These are phyloP conservation scores for Athalia rosae DNA, from an alignment of 2,888 invertebrate species.

Conservation along the genomic window DNA sequence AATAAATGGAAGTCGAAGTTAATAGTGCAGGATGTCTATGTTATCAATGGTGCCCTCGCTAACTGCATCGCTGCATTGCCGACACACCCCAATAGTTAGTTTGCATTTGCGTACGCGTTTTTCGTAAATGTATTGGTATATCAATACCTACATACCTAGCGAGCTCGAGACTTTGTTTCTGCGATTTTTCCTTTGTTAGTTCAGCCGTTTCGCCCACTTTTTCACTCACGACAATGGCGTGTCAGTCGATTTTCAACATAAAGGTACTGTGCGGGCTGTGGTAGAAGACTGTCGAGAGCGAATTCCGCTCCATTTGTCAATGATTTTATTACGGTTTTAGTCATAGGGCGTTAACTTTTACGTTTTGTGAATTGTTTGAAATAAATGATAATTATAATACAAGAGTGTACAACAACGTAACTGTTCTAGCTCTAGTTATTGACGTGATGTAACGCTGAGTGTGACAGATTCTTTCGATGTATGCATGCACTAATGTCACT, in stretches of 20 bases:
- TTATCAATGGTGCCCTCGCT: background rate
- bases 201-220: background rate
- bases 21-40: background rate
- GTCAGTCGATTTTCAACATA: slow-evolving; percentile 26
- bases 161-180: background rate
- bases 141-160: background rate
- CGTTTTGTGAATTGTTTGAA: too few species aligned
- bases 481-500: too few species aligned
- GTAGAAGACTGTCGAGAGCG: too few species aligned
- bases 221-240: slow-evolving; percentile 31
- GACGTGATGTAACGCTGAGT: too few species aligned
- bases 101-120: background rate
- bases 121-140: background rate
- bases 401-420: too few species aligned
- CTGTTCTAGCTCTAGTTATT: too few species aligned
- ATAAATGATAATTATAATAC: too few species aligned
- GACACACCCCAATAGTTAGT: background rate
- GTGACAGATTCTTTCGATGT: too few species aligned
- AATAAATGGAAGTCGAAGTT: too few species aligned
- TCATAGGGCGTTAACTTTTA: too few species aligned
- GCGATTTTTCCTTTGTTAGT: background rate
- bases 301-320: too few species aligned
- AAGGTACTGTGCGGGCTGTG: background rate
- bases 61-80: slow-evolving; percentile 11
- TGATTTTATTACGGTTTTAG: too few species aligned